Conservation (phyloP, 2,113 vertebrate species). For the Sceloporus undulatus region DNA sequence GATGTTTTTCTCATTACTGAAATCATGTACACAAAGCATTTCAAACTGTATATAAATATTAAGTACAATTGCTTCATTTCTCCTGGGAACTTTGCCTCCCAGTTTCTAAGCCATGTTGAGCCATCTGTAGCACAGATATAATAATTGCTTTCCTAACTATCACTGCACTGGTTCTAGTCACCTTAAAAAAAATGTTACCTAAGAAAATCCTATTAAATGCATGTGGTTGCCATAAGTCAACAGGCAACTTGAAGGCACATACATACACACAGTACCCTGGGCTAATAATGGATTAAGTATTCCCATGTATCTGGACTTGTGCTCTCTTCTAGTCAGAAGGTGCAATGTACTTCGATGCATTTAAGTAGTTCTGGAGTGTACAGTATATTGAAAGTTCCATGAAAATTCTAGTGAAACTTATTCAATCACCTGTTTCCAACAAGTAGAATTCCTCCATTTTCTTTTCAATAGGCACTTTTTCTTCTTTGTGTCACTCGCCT, state of each 20-base stretch:
- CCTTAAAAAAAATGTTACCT: no score
- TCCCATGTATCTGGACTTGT: not conserved
- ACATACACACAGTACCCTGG: not conserved
- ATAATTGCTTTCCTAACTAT: not conserved
- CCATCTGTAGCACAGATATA: not conserved
- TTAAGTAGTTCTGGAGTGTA: not conserved
- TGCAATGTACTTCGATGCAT: not conserved
- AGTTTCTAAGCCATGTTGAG: not conserved
- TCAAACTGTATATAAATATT: not conserved
- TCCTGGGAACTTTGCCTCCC: not conserved
- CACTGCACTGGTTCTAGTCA: not conserved
- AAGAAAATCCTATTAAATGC: no score
- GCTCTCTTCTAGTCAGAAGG: not conserved
- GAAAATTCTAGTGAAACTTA: not conserved
- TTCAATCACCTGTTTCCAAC: not conserved
- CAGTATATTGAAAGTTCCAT: not conserved
- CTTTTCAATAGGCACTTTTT: not conserved
- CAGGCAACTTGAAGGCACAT: no score
- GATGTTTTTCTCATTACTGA: not conserved
- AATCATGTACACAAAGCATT: not conserved
- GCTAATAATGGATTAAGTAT: no score
- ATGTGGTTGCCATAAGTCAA: no score
- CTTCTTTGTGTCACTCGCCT: not conserved
- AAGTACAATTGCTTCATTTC: slow-evolving; percentile 9
- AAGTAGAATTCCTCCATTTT: not conserved